Evolutionary conservation across 1,140 invertebrate genomes (phyloP).

Genomic region (Trypoxylus dichotomus): DNA sequence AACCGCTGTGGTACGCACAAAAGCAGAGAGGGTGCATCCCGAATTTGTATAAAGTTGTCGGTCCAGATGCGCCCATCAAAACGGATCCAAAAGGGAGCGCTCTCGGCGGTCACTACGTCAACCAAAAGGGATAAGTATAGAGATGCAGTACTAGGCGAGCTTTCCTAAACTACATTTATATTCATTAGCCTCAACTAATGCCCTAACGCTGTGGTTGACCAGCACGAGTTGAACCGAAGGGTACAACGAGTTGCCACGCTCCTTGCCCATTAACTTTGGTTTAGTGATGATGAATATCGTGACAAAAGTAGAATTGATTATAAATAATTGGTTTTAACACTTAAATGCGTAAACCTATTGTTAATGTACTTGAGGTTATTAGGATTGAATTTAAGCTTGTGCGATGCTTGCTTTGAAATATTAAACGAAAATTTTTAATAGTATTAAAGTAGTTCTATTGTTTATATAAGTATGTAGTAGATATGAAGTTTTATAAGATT

Average conservation of each 20-base stretch:
- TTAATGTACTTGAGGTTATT: no score
- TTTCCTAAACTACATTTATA: conserved; percentile 21
- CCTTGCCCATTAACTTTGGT: background rate
- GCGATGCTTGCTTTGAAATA: no score
- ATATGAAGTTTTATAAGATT: no score
- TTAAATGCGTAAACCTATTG: no score
- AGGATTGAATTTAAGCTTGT: no score
- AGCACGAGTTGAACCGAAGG: conserved; percentile 5
- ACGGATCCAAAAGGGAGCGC: background rate
- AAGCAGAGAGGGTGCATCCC: background rate
- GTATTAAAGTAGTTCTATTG: no score
- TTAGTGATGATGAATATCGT: background rate
- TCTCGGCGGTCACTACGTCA: conserved; percentile 8
- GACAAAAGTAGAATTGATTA: background rate
- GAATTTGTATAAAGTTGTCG: conserved; percentile 22
- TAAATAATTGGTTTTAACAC: conserved; percentile 4
- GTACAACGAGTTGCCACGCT: background rate
- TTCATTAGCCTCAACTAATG: conserved; percentile 13
- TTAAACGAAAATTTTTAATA: no score
- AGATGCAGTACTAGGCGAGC: background rate
- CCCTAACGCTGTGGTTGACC: conserved; percentile 10
- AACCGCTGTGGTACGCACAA: conserved; percentile 14
- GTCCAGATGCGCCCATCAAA: conserved; percentile 14
- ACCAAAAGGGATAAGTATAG: conserved; percentile 2
- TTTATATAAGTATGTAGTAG: no score